Percentiles rank a stretch among this genome's conserved stretches.
Evolutionary conservation across 2,797 vertebrate species (phyloP).

Genomic region (Rhinogobio ventralis): DNA sequence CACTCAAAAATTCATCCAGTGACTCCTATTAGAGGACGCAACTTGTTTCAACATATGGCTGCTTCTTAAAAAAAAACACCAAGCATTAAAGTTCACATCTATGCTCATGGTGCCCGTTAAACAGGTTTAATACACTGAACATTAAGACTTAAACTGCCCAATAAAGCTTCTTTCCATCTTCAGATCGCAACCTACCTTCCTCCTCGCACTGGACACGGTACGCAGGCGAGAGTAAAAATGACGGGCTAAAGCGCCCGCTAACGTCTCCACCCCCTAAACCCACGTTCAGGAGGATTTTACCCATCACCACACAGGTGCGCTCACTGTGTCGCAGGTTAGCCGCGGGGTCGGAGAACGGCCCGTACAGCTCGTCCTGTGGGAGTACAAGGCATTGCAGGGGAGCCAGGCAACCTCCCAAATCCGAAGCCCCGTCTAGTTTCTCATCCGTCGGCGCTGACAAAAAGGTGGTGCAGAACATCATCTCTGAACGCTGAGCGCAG

Average conservation of each 20-base stretch:
- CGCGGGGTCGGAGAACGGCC: constrained; percentile 62
- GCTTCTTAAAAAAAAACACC: background rate
- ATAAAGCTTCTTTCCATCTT: background rate
- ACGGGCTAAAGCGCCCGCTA: background rate
- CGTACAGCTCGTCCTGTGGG: constrained; percentile 81
- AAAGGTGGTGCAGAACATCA: constrained; percentile 87
- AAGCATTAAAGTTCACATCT: background rate
- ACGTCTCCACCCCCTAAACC: constrained; percentile 35
- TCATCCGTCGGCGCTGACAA: constrained; percentile 79
- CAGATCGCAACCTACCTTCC: constrained; percentile 50
- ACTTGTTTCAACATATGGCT: too few species aligned
- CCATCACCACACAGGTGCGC: constrained; percentile 70
- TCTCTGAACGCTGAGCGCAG: background rate
- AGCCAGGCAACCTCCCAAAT: constrained; percentile 75
- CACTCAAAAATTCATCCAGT: too few species aligned
- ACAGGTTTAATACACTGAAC: background rate
- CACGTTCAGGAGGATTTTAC: constrained; percentile 76
- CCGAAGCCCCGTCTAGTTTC: constrained; percentile 57
- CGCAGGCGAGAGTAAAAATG: constrained; percentile 26
- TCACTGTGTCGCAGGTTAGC: constrained; percentile 65
- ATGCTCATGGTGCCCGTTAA: background rate
- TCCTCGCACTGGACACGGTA: constrained; percentile 62
- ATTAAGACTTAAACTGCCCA: background rate
- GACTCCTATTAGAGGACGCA: too few species aligned
- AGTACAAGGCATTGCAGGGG: constrained; percentile 83